Evolutionary conservation across 2,797 vertebrate species (phyloP), one percentile per base, ranked within the genome.

Genomic region (Sorex maritimensis): DNA sequence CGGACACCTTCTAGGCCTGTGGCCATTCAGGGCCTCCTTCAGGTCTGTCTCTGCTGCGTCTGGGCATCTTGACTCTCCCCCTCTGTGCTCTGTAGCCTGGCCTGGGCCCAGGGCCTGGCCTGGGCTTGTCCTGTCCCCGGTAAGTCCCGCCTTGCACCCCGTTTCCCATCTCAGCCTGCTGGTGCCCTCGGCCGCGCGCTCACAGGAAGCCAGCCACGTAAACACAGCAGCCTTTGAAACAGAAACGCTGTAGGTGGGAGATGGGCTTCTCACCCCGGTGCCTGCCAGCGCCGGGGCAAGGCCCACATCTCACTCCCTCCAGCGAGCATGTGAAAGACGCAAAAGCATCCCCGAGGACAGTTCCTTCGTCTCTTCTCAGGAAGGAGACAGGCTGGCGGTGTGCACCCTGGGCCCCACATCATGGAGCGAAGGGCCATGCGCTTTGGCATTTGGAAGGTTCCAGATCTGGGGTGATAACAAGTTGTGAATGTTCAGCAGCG

Each of bases 291-390:
- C 13, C 28, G 26, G 26, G 1, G 14, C 58, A 61, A 19, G 41
- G 5, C 17, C 7, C 14, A 13, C 23, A 10, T 44, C 78, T 81
- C 1, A 6, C 68, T 68, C 26, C 2, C 6, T 8, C 55, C 78
- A 0, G 0, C 17, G 38, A 55, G 12, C 6, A 19, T 26, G 65
- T n/a, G 46, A 38, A 13, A 3, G 30, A 72, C 6, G 9, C 52
- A 67, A 26, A 38, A 23, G 5, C 28, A 38, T 30, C 15, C 2
- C 23, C 0, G 0, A 12, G 2, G 1, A 55, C 21, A 26, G 7
- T 55, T 81, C 69, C 79, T 71, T 72, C 49, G 34, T 63, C 26
- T 21, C 58, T 15, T 61, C 19, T 67, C 28, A 26, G 65, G 38
- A 72, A 41, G 71, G 71, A 24, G 71, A 38, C 30, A 23, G 8